Base-by-base conservation (phyloP, 2,888 invertebrate species). In the Aleiodes testaceus region DNA sequence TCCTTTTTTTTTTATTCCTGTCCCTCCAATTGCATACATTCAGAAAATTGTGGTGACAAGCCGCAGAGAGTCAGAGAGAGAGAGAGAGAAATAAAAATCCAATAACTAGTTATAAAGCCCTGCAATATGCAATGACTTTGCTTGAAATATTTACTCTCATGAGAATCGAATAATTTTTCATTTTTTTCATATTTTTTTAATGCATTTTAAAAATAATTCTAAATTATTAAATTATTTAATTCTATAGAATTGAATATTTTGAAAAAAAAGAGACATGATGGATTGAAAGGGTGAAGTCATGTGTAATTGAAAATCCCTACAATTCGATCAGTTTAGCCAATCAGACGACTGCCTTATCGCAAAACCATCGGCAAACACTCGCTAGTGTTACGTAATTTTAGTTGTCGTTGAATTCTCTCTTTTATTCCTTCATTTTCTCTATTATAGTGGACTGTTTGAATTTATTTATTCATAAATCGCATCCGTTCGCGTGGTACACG, bases 391-490 rank as follows among this genome's bases (percentile, higher is more conserved):
- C 36, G 42, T 59, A 59, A 59, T 59, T 59, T 36, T 16, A 59
- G 59, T 63, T 45, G 44, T 63, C 45, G 45, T 63, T 45, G 22
- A n/a, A 22, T 63, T 63, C 20, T 47, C 45, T 26, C 22, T 63
- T 63, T 45, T 22, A 22, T 20, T 20, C 45, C 14, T 47, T 16
- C 47, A 47, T 47, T 16, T 47, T 47, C 16, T 47, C 47, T 47
- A 47, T 47, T 47, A 14, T 47, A 47, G 16, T 30, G 63, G n/a
- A 63, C 47, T 18, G 53, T 50, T 50, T 61, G 45, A 69, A 69
- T 69, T 69, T 69, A 69, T 69, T 69, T 69, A 69, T 69, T 69
- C 69, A 69, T 69, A 69, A 69, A 69, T 69, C 69, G 63, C 69
- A 64, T 69, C 52, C 44, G 69, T 52, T 69, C 44, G 67, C 45